These are phyloP conservation scores for Drosophila kohkoa DNA, from an alignment of 1,140 invertebrate genomes.

Conservation along the genomic window DNA sequence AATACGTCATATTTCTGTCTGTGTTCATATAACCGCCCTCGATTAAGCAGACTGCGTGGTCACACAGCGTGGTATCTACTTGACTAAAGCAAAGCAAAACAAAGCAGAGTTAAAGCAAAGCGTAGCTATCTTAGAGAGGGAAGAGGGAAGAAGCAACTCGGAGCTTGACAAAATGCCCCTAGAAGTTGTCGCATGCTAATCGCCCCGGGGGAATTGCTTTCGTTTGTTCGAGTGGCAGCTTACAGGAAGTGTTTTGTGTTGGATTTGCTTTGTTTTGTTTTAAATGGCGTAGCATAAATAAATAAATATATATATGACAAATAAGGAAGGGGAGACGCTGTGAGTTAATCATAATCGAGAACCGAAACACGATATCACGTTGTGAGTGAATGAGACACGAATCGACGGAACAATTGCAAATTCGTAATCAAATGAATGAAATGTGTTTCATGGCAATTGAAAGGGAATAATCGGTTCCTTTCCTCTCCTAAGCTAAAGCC, in stretches of 20 bases:
- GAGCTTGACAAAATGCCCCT: not conserved
- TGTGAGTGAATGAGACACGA: slow-evolving; percentile 9
- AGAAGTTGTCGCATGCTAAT: slow-evolving; percentile 2
- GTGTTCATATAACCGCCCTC: not conserved
- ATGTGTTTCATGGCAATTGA: not conserved
- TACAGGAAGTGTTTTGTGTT: slow-evolving; percentile 46
- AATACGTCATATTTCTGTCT: too few relatives aligned
- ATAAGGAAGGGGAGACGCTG: not conserved
- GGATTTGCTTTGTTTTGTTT: slow-evolving; percentile 19
- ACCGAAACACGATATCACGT: slow-evolving; percentile 30
- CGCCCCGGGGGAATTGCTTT: not conserved
- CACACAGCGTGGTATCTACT: not conserved
- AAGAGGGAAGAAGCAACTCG: not conserved
- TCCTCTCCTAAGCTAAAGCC: not conserved
- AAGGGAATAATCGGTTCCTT: not conserved
- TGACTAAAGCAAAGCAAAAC: not conserved
- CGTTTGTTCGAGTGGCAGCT: slow-evolving; percentile 10
- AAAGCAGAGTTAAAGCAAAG: not conserved
- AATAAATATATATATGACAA: slow-evolving; percentile 24
- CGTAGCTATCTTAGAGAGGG: not conserved
- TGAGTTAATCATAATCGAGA: slow-evolving; percentile 29
- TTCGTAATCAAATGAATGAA: slow-evolving; percentile 20
- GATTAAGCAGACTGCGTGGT: slow-evolving; percentile 11
- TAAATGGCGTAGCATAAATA: slow-evolving; percentile 26
- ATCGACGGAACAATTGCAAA: not conserved